Evolutionary conservation across 2,113 vertebrate species (phyloP).

Genomic region (Leptobrachium ailaonicum): DNA sequence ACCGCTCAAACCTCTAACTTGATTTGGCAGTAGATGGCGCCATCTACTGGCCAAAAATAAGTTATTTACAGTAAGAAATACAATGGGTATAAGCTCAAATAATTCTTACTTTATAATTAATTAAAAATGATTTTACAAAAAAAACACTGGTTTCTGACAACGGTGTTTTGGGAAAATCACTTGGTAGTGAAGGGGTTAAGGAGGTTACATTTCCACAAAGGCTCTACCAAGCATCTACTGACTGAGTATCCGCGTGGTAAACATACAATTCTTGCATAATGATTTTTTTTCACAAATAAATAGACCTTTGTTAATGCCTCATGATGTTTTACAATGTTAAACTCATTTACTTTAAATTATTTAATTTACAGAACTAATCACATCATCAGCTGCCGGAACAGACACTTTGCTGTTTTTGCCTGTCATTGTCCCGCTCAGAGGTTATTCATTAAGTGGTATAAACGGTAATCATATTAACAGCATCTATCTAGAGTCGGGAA

Average conservation of each 20-base stretch:
- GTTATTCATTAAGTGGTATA: conserved; percentile 39
- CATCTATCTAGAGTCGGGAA: conserved; percentile 8
- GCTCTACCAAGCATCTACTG: not conserved
- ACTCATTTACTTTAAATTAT: conserved; percentile 42
- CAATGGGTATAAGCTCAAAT: too few relatives aligned
- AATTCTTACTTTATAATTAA: too few relatives aligned
- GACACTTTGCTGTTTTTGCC: conserved; percentile 33
- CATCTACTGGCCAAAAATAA: too few relatives aligned
- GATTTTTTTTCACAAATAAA: conserved; percentile 19
- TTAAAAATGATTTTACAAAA: too few relatives aligned
- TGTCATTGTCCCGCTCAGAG: conserved; percentile 32
- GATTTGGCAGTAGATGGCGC: too few relatives aligned
- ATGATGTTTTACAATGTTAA: conserved; percentile 26
- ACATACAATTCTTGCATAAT: conserved; percentile 26
- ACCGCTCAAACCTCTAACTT: too few relatives aligned
- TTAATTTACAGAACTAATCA: conserved; percentile 36
- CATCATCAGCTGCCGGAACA: conserved; percentile 39
- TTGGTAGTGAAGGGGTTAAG: too few relatives aligned
- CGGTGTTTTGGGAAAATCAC: too few relatives aligned
- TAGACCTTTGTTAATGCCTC: conserved; percentile 13
- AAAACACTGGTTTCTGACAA: too few relatives aligned
- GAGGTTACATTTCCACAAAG: conserved; percentile 9
- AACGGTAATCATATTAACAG: conserved; percentile 41
- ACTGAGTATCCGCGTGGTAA: conserved; percentile 14
- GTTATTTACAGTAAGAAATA: too few relatives aligned